Percentiles rank a stretch among this genome's conserved stretches.
Conservation (phyloP, 2,888 invertebrate genomes). For the Ochlodes sylvanus region DNA sequence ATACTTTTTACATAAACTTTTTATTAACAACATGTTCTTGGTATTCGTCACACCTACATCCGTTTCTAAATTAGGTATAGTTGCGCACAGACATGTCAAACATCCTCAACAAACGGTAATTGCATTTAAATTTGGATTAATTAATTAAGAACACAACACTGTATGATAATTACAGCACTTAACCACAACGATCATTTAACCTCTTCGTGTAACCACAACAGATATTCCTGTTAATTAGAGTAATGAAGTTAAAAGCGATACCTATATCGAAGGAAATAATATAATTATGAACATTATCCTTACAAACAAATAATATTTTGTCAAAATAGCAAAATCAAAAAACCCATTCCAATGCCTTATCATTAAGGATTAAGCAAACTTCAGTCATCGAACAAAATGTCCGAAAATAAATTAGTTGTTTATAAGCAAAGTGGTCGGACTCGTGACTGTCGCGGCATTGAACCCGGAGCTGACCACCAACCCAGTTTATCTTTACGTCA, state of each 20-base stretch:
- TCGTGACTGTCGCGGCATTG: slow-evolving; percentile 76
- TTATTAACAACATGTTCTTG: no score
- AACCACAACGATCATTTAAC: slow-evolving; percentile 4
- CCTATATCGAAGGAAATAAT: neutral
- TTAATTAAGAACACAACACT: neutral
- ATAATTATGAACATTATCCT: slow-evolving; percentile 3
- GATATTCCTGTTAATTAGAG: slow-evolving; percentile 6
- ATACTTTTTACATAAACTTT: no score
- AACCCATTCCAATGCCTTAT: slow-evolving; percentile 42
- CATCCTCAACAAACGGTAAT: neutral
- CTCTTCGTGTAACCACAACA: slow-evolving; percentile 6
- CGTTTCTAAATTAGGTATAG: no score
- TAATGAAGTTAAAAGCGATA: neutral
- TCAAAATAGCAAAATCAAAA: slow-evolving; percentile 2
- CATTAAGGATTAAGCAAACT: slow-evolving; percentile 56
- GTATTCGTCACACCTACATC: no score
- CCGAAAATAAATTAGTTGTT: slow-evolving; percentile 74
- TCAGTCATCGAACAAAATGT: slow-evolving; percentile 69
- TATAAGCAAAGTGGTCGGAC: slow-evolving; percentile 72
- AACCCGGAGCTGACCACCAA: slow-evolving; percentile 59
- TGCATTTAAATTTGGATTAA: neutral
- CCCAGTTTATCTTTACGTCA: slow-evolving; percentile 67
- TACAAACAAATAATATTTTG: neutral
- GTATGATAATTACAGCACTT: neutral
- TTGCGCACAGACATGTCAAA: neutral